Evolutionary conservation across 2,797 vertebrate species (phyloP), one percentile per base, ranked within the genome.

Genomic region (Melanotaenia boesemani): DNA sequence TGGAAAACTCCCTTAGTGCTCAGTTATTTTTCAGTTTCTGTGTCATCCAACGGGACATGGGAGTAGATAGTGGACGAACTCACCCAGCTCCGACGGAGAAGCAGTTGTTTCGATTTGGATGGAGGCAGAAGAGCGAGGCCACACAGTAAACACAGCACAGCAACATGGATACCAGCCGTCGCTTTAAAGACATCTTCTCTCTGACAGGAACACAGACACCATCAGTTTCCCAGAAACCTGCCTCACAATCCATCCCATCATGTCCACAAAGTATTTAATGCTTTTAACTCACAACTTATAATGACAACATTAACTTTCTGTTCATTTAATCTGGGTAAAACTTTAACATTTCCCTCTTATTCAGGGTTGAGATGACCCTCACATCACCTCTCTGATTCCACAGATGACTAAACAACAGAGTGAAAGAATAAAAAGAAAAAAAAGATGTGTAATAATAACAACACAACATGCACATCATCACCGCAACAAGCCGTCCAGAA

Each of bases 141-240:
- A 95, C 76, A 2, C 92, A 94, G 74, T 93, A 95, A 76, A 90
- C 90, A 81, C 94, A 95, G 79, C 94, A 95, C 87, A 95, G 70
- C 74, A 95, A 63, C 87, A 95, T 87, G 55, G 95, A 95, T 60
- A 95, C 77, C 77, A 95, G 83, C 70, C 88, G 90, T 8, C 85
- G 81, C 82, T 92, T 95, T 71, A 95, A 79, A 56, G 93, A 93
- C 94, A 95, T 95, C 77, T 84, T 93, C 70, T 74, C 55, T 70
- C 86, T 88, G 76, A 44, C 1, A 46, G 59, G 82, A 44, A 71
- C 77, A 78, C 34, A 26, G 0, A 54, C 6, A 20, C 28, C 41
- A 15, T 8, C n/a, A 24, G 41, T 37, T 28, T 28, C 28, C 28
- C 28, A 28, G 28, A 28, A 28, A 28, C 34, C 34, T 34, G 34